Evolutionary conservation across 1,140 invertebrate species (phyloP), one percentile per base, ranked within the genome.

Genomic region (Drosophila nasuta): DNA sequence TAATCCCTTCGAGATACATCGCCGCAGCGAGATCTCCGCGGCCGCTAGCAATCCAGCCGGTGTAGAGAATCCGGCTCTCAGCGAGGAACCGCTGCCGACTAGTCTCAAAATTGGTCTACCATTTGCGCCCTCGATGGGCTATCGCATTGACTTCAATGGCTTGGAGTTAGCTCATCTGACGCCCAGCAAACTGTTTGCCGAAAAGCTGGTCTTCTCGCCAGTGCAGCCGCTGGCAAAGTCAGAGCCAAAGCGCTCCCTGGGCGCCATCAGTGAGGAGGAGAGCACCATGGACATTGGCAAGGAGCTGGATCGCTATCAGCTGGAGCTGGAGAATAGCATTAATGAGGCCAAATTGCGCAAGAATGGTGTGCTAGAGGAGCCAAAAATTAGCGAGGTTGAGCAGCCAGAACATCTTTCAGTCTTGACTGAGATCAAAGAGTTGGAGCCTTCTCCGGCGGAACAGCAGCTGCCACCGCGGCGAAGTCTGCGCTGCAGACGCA

Each of bases 251-350:
- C 51, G 77, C 2, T 82, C 87, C 1, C 68, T 93, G 56, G 85
- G 78, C 10, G 81, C 81, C 28, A 92, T 92, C 15, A 91, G 81
- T n/a, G 92, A 92, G 72, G 92, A 92, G 72, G 92, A 93, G 56
- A 81, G 79, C 38, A 81, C 75, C 30, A 78, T 92, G 79, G 89
- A 92, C 60, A 92, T 93, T 45, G 92, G 92, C 13, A 91, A 91
- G 69, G 92, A 93, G 52, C 51, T 93, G 46, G 92, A 93, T 75
- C 82, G 90, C 13, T 93, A 93, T 66, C 92, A 93, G 51, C 58
- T 93, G 58, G 92, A 93, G 66, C 65, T 93, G 28, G 92, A 93
- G 65, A 93, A 93, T 25, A 92, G 92, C 77, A 93, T 93, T 13
- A 93, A 93, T 60, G 92, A 93, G 54, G 92, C 92, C 2, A 92